phyloP scores from a whole-genome alignment of 2,113 vertebrate genomes.

The Geococcyx californianus region DNA sequence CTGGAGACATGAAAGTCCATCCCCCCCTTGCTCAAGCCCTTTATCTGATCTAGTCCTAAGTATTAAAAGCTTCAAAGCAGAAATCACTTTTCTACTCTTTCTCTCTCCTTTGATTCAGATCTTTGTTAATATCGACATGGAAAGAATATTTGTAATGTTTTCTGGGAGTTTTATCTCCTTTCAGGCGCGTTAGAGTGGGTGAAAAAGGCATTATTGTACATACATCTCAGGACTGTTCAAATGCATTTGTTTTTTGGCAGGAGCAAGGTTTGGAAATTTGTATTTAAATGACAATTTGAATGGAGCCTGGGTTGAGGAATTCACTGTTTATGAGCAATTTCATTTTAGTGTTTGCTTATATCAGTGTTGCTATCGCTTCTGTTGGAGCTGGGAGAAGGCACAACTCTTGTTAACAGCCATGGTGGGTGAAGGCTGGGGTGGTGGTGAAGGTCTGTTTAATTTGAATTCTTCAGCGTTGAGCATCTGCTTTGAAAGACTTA shows the following conservation, averaged over 20 bases:
- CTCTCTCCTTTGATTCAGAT: not conserved
- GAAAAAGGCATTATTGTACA: not conserved
- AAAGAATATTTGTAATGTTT: not conserved
- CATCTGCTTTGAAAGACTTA: not conserved
- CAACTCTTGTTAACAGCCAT: not conserved
- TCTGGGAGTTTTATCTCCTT: not conserved
- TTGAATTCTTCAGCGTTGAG: not conserved
- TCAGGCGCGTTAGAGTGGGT: not conserved
- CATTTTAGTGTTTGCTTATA: not conserved
- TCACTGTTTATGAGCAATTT: conserved; percentile 17
- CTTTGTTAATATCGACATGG: not conserved
- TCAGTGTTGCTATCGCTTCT: not conserved
- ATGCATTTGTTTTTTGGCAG: conserved; percentile 8
- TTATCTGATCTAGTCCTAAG: not conserved
- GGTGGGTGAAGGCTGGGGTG: not conserved
- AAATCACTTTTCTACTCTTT: not conserved
- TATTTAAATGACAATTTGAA: conserved; percentile 13
- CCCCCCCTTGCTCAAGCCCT: not conserved
- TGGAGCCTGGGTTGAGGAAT: conserved; percentile 6
- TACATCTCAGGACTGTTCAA: not conserved
- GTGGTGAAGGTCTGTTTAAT: not conserved
- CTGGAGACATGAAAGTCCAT: not conserved
- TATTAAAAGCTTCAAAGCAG: not conserved
- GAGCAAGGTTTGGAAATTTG: not conserved
- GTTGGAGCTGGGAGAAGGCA: not conserved